phyloP scores from a whole-genome alignment of 2,888 invertebrate genomes.

The Phyto melanocephala region DNA sequence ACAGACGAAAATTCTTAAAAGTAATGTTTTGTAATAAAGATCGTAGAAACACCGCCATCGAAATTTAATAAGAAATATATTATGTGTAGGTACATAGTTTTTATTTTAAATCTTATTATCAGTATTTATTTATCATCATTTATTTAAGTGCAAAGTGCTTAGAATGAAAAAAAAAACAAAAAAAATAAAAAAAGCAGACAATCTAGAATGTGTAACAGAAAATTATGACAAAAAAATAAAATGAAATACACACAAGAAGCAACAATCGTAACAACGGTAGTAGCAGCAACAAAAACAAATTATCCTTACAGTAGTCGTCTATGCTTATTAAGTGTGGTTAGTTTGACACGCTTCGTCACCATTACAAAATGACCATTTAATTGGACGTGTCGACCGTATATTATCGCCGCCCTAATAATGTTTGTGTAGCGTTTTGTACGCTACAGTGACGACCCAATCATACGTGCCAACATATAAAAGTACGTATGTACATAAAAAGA shows the following conservation, averaged over 20 bases:
- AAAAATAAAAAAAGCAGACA: not conserved
- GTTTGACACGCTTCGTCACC: conserved; percentile 58
- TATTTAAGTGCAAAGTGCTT: not conserved
- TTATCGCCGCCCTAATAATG: conserved; percentile 44
- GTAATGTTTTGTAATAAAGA: too few species aligned
- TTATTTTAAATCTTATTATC: too few species aligned
- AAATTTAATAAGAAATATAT: too few species aligned
- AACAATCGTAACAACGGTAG: not conserved
- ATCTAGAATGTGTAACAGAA: not conserved
- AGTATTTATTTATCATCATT: not conserved
- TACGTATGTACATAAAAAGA: not conserved
- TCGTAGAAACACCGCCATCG: too few species aligned
- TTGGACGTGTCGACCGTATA: conserved; percentile 47
- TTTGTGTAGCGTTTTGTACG: conserved; percentile 51
- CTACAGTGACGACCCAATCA: conserved; percentile 51
- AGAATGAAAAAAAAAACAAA: not conserved
- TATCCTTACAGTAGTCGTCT: conserved; percentile 17
- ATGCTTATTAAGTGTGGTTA: conserved; percentile 50
- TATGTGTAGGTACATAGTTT: too few species aligned
- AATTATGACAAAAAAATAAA: not conserved
- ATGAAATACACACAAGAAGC: not conserved
- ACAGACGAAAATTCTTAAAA: too few species aligned
- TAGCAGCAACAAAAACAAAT: not conserved
- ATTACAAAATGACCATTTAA: conserved; percentile 53
- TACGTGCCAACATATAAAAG: conserved; percentile 5